Evolutionary conservation across 1,140 invertebrate genomes (phyloP), one percentile per base, ranked within the genome.

Genomic region (Tetragonula clypearis): DNA sequence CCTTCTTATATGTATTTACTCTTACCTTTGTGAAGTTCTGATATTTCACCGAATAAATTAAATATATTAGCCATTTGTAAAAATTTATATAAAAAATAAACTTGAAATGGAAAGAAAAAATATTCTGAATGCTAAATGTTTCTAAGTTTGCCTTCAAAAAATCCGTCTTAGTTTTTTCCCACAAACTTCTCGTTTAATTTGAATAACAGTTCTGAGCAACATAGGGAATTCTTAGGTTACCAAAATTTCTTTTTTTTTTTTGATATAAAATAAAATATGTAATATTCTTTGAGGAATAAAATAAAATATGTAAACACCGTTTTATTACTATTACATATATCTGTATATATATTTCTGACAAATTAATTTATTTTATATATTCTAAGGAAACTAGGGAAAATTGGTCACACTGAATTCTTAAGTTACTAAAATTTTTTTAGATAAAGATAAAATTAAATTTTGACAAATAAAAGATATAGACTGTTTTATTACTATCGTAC

Each of bases 11-110:
- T 49, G 15, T 41, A 19, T 14, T 11, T 80, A 65, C 17, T 49
- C 26, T 66, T 74, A 89, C 87, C 66, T 89, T 58, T 89, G 3
- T 84, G 41, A 30, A 65, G 53, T n/a, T 86, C 80, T 5, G 56
- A 35, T 15, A 56, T 72, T n/a, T 65, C 73, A 15, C 72, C 72
- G 41, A 91, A 90, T 21, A 93, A 89, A 75, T 89, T 90, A n/a
- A 92, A 93, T 84, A 92, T 87, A 15, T 71, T 81, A 79, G 92
- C 83, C 92, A 93, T 93, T 88, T 88, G 30, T 56, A 15, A 71
- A 72, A 71, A 53, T 23, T 49, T 72, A n/a, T 26, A 15, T 12
- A 1, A 35, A 71, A 84, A 58, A 53, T 53, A 2, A 49, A 26
- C 8, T 66, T 58, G n/a, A 71, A 69, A 69, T 21, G 55, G 72